These are phyloP conservation scores for Dipodomys ordii DNA, from an alignment of 2,113 vertebrate species.

Conservation along the genomic window DNA sequence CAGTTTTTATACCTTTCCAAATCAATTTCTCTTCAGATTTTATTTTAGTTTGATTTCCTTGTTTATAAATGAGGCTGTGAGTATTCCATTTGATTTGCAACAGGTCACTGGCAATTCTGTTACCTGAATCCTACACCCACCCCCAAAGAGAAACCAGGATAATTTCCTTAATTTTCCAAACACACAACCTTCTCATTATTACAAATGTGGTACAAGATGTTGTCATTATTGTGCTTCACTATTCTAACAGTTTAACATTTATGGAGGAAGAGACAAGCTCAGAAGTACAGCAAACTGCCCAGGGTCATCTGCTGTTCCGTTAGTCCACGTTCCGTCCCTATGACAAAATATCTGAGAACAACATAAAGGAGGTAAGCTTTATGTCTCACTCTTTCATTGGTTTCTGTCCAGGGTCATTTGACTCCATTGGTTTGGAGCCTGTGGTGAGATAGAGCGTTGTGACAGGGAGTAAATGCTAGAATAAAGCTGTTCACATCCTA, in stretches of 20 bases:
- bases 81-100: background rate
- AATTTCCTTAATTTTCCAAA: slow-evolving; percentile 44
- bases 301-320: background rate
- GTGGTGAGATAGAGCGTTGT: background rate
- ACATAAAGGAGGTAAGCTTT: background rate
- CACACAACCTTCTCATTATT: background rate
- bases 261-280: background rate
- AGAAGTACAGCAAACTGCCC: background rate
- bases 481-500: background rate
- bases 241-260: background rate
- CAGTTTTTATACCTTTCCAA: background rate
- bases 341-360: background rate
- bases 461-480: background rate
- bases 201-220: background rate
- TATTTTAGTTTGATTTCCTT: background rate
- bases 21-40: slow-evolving; percentile 3
- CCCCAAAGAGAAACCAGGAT: slow-evolving; percentile 31
- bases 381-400: background rate
- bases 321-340: background rate
- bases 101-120: background rate
- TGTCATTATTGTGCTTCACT: background rate
- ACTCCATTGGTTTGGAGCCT: background rate
- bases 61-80: slow-evolving; percentile 10
- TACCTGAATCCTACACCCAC: background rate
- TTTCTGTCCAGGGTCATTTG: background rate